Percentiles rank a stretch among this genome's conserved stretches.
phyloP scores from a whole-genome alignment of 1,140 invertebrate species.

The Caenorhabditis tropicalis region DNA sequence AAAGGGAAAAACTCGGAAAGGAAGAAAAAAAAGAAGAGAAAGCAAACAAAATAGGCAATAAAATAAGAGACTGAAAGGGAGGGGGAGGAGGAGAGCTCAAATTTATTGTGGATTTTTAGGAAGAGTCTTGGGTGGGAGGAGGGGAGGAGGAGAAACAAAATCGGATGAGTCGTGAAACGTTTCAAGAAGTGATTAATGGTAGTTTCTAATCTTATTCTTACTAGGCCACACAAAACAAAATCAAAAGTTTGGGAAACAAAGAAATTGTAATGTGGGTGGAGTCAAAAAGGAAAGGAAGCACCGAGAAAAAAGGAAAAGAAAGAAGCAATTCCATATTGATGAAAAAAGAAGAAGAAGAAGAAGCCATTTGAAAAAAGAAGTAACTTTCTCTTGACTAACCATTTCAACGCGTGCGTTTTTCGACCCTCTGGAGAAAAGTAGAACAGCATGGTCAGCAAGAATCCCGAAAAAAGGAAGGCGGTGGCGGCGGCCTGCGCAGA shows the following conservation, averaged over 20 bases:
- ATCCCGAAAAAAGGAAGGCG: conserved; percentile 43
- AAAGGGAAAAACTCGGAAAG: conserved; percentile 22
- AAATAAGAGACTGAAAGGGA: background rate
- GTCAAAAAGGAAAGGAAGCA: background rate
- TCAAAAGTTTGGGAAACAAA: background rate
- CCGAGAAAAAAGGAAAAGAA: background rate
- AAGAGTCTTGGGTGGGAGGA: background rate
- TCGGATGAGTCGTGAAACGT: background rate
- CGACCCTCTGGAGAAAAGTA: conserved; percentile 32
- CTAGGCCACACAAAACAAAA: background rate
- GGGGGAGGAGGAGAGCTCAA: conserved; percentile 22
- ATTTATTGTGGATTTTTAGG: conserved; percentile 37
- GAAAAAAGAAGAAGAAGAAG: background rate
- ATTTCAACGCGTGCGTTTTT: conserved; percentile 17
- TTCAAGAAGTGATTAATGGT: background rate
- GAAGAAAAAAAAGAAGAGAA: conserved; percentile 38
- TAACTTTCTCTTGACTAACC: background rate
- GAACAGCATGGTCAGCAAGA: conserved; percentile 14
- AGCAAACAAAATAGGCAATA: conserved; percentile 44
- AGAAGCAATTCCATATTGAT: conserved; percentile 24
- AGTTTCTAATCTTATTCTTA: background rate
- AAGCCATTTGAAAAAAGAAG: conserved; percentile 3
- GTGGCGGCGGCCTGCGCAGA: background rate
- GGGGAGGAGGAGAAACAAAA: background rate
- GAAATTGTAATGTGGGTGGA: background rate